phyloP scores from a whole-genome alignment of 2,888 invertebrate species.

The Tetanocera ferruginea region DNA sequence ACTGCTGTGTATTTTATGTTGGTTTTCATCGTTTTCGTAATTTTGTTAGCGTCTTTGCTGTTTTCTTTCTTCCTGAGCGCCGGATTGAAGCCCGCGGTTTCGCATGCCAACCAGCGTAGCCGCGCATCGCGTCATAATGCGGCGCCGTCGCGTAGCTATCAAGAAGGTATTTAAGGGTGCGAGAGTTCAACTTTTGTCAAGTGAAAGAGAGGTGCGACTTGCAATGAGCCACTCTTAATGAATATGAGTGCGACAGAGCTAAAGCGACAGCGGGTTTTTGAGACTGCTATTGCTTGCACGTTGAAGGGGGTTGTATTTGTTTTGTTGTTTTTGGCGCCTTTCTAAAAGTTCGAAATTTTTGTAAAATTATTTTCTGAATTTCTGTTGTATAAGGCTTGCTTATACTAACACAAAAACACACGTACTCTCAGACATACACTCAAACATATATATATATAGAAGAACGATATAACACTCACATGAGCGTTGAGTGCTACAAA shows the following conservation, averaged over 20 bases:
- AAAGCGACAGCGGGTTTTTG: conserved; percentile 45
- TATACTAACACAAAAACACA: background rate
- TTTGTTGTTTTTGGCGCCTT: background rate
- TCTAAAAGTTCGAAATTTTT: background rate
- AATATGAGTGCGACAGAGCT: background rate
- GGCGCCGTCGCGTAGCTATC: conserved; percentile 29
- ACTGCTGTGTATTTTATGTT: background rate
- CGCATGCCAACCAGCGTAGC: conserved; percentile 50
- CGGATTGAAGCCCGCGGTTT: conserved; percentile 65
- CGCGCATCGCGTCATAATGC: conserved; percentile 6
- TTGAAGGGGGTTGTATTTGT: no score
- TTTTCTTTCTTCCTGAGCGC: conserved; percentile 54
- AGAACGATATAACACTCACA: background rate
- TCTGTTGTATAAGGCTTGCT: background rate
- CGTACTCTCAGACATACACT: background rate
- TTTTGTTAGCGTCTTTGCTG: conserved; percentile 3
- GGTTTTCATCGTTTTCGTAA: background rate
- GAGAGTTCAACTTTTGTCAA: no score
- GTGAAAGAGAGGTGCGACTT: no score
- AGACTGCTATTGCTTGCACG: no score
- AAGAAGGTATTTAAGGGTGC: background rate
- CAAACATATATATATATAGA: background rate
- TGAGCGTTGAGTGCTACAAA: background rate
- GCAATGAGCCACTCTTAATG: background rate
- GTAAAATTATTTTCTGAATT: background rate